Evolutionary conservation across 2,113 vertebrate species (phyloP), one percentile per base, ranked within the genome.

Genomic region (Atrichornis clamosus): DNA sequence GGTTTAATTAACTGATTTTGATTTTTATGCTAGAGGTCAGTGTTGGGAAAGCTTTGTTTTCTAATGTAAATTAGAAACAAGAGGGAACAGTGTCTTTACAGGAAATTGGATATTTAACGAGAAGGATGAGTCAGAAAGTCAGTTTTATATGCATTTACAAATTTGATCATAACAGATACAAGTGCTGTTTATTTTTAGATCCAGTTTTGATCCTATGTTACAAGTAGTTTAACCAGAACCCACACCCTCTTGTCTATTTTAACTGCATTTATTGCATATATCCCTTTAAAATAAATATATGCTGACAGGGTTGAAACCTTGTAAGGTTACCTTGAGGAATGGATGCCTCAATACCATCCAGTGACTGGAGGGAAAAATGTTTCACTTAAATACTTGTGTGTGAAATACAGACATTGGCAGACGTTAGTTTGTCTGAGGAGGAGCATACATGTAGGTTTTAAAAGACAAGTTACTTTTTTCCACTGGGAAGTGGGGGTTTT

Each of bases 401-500:
- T 84, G 47, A 63, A 82, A 41, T 32, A 21, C 0, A 62, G 42
- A 17, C 9, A 12, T 21, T 21, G 11, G 13, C 9, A 47, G 58
- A 27, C 10, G 4, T 30, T 72, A 28, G 46, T 42, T 62, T 8
- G 6, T 22, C n/a, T 65, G 56, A 60, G 41, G 53, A 69, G 26
- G 13, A 32, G 5, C 23, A 23, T 28, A 15, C 11, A 2, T 13
- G 8, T 18, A 42, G 27, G 2, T 76, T 50, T 83, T 60, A 15
- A 24, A 65, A 72, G 37, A 11, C 13, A 69, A 44, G 15, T 13
- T 39, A 4, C 19, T 47, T 62, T 39, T 52, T 76, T 47, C 33
- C 11, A 4, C 13, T 24, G 2, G 0, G 7, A 21, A 35, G 26
- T 4, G 9, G 2, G 2, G 4, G 11, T 35, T 69, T 46, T 76